These are phyloP conservation scores for Chelonus insularis DNA, from an alignment of 1,140 invertebrate species.

Conservation along the genomic window DNA sequence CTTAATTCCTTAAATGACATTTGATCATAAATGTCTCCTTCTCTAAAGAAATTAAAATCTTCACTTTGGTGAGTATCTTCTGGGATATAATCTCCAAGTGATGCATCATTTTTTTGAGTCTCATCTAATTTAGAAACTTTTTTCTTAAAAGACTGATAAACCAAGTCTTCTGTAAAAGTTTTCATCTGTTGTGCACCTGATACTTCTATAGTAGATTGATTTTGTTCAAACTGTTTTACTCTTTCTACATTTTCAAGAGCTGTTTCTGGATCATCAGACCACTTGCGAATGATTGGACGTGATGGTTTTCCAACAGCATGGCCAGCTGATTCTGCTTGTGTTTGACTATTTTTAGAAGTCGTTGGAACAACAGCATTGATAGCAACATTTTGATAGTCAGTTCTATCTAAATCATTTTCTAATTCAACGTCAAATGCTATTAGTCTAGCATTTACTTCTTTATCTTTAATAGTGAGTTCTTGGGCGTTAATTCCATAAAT, in stretches of 20 bases:
- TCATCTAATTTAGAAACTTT: too few relatives aligned
- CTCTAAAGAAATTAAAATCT: too few relatives aligned
- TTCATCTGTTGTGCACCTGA: too few relatives aligned
- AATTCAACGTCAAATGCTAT: neutral
- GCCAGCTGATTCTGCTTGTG: neutral
- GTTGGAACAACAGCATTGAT: slow-evolving; percentile 5
- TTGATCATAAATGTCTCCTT: too few relatives aligned
- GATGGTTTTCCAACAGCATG: slow-evolving; percentile 2
- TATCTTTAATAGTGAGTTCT: neutral
- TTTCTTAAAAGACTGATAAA: too few relatives aligned
- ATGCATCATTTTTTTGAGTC: too few relatives aligned
- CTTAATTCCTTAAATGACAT: too few relatives aligned
- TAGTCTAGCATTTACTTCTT: neutral
- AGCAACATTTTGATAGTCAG: neutral
- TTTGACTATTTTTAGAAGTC: neutral
- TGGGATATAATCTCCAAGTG: too few relatives aligned
- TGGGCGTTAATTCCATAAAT: neutral
- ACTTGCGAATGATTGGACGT: neutral
- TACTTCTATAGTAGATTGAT: too few relatives aligned
- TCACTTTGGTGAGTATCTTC: too few relatives aligned
- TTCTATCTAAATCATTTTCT: neutral
- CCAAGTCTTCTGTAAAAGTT: too few relatives aligned
- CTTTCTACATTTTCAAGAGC: neutral
- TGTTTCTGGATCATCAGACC: slow-evolving; percentile 5
- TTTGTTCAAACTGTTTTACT: too few relatives aligned